Percentiles rank a stretch among this genome's conserved stretches.
Conservation (phyloP, 2,113 vertebrate genomes). For the Clinocottus analis region DNA sequence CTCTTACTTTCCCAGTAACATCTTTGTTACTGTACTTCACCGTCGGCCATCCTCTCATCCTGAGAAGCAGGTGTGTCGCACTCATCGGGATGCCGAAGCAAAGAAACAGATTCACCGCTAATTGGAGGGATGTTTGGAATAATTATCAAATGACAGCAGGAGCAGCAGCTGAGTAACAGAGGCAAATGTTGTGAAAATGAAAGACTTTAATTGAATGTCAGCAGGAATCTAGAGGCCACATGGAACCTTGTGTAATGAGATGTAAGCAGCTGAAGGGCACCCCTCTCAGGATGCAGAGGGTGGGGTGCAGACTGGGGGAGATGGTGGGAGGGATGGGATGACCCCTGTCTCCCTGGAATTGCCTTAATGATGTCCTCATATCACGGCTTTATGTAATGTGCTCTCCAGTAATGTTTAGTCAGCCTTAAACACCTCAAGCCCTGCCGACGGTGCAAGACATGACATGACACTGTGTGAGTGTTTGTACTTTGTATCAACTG, state of each 20-base stretch:
- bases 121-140: slow-evolving; percentile 57
- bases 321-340: not conserved
- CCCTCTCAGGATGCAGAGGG: slow-evolving; percentile 53
- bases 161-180: slow-evolving; percentile 33
- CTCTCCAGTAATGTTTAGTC: slow-evolving; percentile 61
- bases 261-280: slow-evolving; percentile 62
- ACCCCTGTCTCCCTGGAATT: slow-evolving; percentile 50
- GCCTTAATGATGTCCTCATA: slow-evolving; percentile 71
- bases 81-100: slow-evolving; percentile 3
- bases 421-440: slow-evolving; percentile 31
- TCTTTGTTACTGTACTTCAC: not conserved
- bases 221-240: slow-evolving; percentile 61
- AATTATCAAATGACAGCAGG: slow-evolving; percentile 69
- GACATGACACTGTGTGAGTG: slow-evolving; percentile 6
- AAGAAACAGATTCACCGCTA: slow-evolving; percentile 51
- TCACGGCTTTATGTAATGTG: slow-evolving; percentile 67
- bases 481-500: not conserved
- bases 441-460: not conserved
- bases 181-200: slow-evolving; percentile 64
- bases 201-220: slow-evolving; percentile 77
- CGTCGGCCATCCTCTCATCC: not conserved
- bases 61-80: slow-evolving; percentile 35
- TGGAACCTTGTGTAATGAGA: slow-evolving; percentile 67
- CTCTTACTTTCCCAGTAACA: not conserved
- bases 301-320: slow-evolving; percentile 2